Base-by-base conservation (phyloP, 92 coral and sea anemone genomes). In the Phenganax subtilis region DNA sequence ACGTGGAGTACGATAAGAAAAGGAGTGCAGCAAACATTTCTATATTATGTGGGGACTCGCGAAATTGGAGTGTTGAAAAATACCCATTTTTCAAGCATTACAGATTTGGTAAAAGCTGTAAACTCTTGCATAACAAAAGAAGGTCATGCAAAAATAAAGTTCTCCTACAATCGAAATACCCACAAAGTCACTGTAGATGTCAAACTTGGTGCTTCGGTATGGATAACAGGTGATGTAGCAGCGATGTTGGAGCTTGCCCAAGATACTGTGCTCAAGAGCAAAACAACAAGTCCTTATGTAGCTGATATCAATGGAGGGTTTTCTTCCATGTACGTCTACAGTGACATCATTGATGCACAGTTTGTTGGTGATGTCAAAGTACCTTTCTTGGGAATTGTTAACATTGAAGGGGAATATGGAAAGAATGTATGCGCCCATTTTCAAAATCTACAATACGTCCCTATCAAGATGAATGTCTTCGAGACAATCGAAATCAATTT, bases 271-370 rank as follows among this genome's bases (percentile, higher is more conserved):
- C 3, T 10, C 0, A 54, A 4, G 12, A 14, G 53, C 12, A 56
- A 56, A 8, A 75, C 47, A 16, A 7, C 51, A 27, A 57, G 67
- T 54, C 80, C 80, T 54, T 75, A 12, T n/a, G 52, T 52, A 52
- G 63, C 62, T 51, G 80, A 75, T 75, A 54, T 75, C 7, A 75
- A 54, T 47, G 60, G 17, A 7, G 47, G 66, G 25, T 55, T 75
- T n/a, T 25, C 80, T 1, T 54, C 80, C 66, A 75, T 75, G 80
- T 75, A 75, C 12, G 51, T 75, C 7, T 25, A 75, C 57, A 75
- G 66, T 6, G 66, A 75, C 30, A 44, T 56, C 15, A 67, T 56
- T 0, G 80, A 75, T 75, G 65, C 66, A 6, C 80, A 75, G 66
- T 56, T 75, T 75, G 80, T 75, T 6, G 80, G 80, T 20, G 25